Base-by-base conservation (phyloP, 2,888 invertebrate species). In the Zhuqinia jingwanae region DNA sequence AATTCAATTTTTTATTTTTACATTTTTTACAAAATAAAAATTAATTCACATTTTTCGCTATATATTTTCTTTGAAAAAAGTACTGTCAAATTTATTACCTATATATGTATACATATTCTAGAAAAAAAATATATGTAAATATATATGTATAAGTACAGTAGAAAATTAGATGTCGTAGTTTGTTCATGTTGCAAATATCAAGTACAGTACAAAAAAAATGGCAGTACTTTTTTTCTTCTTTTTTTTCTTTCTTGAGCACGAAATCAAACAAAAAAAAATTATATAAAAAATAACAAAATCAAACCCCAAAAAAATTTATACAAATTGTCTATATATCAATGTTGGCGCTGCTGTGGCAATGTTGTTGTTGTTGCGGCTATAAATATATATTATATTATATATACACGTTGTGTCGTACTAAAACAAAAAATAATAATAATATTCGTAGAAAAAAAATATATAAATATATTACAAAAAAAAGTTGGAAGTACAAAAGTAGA, bases 291-390 rank as follows among this genome's bases (percentile, higher is more conserved):
- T 82, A 82, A 60, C 36, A 36, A 58, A 25, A 73, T 45, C 60
- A 73, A 82, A 60, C n/a, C n/a, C n/a, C 45, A 17, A 45, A 10
- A 42, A 68, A 68, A 0, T 63, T 30, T 56, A 5, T 60, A 58
- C n/a, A n/a, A n/a, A n/a, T 81, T 73, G 42, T 82, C n/a, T 30
- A 5, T 36, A 65, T 25, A n/a, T 85, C 79, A 80, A 65, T 85
- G 85, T 85, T 85, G 80, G 80, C 80, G 85, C 85, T 85, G 79
- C 63, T 60, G 13, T 17, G 63, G 63, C 63, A n/a, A 63, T 79
- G 80, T 75, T 80, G 70, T 63, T 73, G 80, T 60, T 53, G 15
- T 53, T 53, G 36, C 36, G 36, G 36, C 36, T 36, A 36, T 36
- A 36, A 6, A 36, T 36, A 36, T 36, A 36, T 36, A 36, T 36